Percentiles rank a stretch among this genome's conserved stretches.
These are phyloP conservation scores for Coenonympha glycerion DNA, from an alignment of 2,888 invertebrate species.

Conservation along the genomic window DNA sequence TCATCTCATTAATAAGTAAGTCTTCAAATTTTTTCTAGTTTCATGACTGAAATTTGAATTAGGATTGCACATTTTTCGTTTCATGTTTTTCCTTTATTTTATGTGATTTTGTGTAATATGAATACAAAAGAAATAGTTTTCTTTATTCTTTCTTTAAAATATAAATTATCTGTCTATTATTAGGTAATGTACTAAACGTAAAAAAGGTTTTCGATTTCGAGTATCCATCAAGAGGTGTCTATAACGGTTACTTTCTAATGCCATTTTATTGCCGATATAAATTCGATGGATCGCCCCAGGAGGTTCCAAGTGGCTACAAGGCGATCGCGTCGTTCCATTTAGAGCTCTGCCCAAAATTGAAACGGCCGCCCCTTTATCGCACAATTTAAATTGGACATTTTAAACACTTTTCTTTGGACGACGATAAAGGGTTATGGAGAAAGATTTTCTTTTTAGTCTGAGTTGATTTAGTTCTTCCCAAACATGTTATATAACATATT, in stretches of 20 bases:
- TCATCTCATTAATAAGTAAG: no score
- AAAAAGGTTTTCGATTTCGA: background rate
- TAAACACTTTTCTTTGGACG: constrained; percentile 51
- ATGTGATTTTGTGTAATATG: no score
- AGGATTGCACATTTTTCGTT: no score
- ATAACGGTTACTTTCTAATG: constrained; percentile 48
- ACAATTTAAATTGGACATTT: constrained; percentile 65
- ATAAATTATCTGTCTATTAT: no score
- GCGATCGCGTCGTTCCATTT: constrained; percentile 61
- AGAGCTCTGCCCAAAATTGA: constrained; percentile 66
- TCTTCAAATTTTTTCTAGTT: no score
- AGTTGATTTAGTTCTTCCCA: no score
- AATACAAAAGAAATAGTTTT: no score
- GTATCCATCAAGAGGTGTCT: constrained; percentile 4
- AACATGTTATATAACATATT: no score
- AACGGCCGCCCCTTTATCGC: constrained; percentile 63
- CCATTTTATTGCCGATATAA: constrained; percentile 69
- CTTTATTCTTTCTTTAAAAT: no score
- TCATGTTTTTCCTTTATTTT: no score
- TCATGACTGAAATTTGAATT: no score
- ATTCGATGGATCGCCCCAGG: constrained; percentile 67
- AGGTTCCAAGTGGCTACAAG: constrained; percentile 55
- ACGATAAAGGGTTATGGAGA: constrained; percentile 19
- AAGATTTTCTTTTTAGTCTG: no score
- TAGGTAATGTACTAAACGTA: background rate